phyloP scores from a whole-genome alignment of 1,140 invertebrate genomes.

The Drosophila biarmipes region DNA sequence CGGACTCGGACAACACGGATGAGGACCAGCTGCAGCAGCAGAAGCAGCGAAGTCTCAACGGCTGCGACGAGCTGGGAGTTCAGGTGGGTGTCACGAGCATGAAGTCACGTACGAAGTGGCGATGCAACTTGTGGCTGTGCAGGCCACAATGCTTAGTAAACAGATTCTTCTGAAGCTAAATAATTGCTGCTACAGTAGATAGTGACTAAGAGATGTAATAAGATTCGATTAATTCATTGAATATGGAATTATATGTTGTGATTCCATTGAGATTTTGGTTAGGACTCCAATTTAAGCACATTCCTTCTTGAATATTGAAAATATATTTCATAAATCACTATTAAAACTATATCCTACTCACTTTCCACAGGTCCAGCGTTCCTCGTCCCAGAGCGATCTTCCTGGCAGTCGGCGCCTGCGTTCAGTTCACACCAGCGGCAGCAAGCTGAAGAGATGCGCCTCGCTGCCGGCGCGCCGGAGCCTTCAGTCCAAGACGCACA shows the following conservation, averaged over 20 bases:
- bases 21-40: conserved; percentile 64
- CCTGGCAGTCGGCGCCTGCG: conserved; percentile 83
- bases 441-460: conserved; percentile 85
- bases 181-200: background rate
- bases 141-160: conserved; percentile 4
- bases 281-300: no score
- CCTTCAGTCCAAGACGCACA: conserved; percentile 56
- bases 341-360: background rate
- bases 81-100: conserved; percentile 32
- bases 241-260: background rate
- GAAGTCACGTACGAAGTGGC: conserved; percentile 11
- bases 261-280: background rate
- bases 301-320: no score
- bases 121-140: conserved; percentile 2
- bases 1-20: conserved; percentile 81
- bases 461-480: conserved; percentile 84
- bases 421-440: conserved; percentile 77
- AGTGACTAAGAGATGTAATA: background rate
- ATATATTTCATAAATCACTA: background rate
- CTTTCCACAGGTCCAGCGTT: conserved; percentile 84
- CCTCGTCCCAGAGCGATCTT: conserved; percentile 85
- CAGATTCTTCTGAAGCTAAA: background rate
- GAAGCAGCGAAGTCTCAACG: conserved; percentile 60
- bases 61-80: conserved; percentile 40
- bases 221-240: no score